Evolutionary conservation across 1,140 invertebrate species (phyloP), one percentile per base, ranked within the genome.

Genomic region (Lordiphosa mommai): DNA sequence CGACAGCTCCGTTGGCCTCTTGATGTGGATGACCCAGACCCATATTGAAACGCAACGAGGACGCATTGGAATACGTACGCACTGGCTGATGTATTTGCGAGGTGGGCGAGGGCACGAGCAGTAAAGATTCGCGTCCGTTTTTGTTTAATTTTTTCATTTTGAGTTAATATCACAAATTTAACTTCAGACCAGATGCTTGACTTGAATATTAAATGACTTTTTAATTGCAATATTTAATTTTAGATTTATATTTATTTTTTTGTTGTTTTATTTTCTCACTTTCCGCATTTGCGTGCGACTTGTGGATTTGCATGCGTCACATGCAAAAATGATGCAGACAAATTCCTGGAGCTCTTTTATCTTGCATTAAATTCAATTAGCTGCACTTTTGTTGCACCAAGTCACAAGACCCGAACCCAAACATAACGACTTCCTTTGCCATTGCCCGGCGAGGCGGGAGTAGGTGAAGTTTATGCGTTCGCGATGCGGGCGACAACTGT

Each of bases 1-100:
- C 92, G 60, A 93, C 90, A 61, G 91, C 90, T 17, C 86, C 87
- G 2, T 66, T 51, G 16, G n/a, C 27, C 29, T 16, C 63, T 38
- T 79, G 66, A 13, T 76, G 72, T 13, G 40, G 40, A 10, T 29
- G 40, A 43, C 40, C 40, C 40, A 43, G 20, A 32, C 67, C 72
- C 72, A 72, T 48, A 72, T 72, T 72, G 30, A 55, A 30, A 16
- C 55, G 65, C 41, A 84, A 33, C 13, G 84, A 84, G 38, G 84
- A 87, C 12, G 84, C 77, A 46, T 82, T 84, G 29, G 84, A 87
- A 40, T 74, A 47, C 30, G 84, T 87, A 34, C 85, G 86, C 16
- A 86, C 30, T 8, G 64, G 55, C 10, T 20, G 44, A 3, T 59
- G 68, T 32, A 60, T 34, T 4, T 65, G 57, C 2, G 60, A 46